A percentile compares a stretch with the other conserved stretches of the same genome.
Conservation (phyloP, 2,888 invertebrate genomes). For the Dilophus febrilis region DNA sequence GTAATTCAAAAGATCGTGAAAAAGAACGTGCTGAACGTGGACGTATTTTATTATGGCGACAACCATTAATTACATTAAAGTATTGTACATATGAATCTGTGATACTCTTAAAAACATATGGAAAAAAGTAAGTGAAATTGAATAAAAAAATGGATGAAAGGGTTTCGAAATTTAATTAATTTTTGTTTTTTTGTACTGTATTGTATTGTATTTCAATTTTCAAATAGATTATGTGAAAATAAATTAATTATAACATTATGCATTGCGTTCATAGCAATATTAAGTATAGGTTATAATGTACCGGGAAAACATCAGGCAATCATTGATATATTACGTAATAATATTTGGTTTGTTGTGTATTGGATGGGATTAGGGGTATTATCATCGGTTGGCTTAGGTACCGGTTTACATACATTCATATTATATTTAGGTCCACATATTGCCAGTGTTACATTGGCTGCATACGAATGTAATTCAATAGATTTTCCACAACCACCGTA, state of each 20-base stretch:
- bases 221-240: slow-evolving; percentile 24
- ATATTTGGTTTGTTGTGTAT: slow-evolving; percentile 41
- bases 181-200: too few relatives aligned
- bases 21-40: slow-evolving; percentile 41
- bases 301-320: slow-evolving; percentile 27
- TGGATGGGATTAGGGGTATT: slow-evolving; percentile 90
- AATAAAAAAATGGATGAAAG: too few relatives aligned
- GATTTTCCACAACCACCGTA: slow-evolving; percentile 97
- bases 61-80: slow-evolving; percentile 59
- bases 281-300: slow-evolving; percentile 24
- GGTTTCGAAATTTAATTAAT: too few relatives aligned
- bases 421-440: slow-evolving; percentile 99
- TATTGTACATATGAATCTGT: slow-evolving; percentile 62
- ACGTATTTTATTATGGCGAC: slow-evolving; percentile 60
- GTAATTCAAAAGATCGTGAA: slow-evolving; percentile 21
- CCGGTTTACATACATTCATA: slow-evolving; percentile 96
- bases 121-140: slow-evolving; percentile 34
- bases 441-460: slow-evolving; percentile 93
- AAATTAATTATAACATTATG: slow-evolving; percentile 21
- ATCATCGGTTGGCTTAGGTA: slow-evolving; percentile 94
- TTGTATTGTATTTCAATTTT: background rate
- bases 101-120: slow-evolving; percentile 40
- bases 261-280: slow-evolving; percentile 24
- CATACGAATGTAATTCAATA: slow-evolving; percentile 88
- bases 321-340: slow-evolving; percentile 23